These are phyloP conservation scores for Rhynchonema sp. DNA, from an alignment of 2,888 invertebrate species.

Conservation along the genomic window DNA sequence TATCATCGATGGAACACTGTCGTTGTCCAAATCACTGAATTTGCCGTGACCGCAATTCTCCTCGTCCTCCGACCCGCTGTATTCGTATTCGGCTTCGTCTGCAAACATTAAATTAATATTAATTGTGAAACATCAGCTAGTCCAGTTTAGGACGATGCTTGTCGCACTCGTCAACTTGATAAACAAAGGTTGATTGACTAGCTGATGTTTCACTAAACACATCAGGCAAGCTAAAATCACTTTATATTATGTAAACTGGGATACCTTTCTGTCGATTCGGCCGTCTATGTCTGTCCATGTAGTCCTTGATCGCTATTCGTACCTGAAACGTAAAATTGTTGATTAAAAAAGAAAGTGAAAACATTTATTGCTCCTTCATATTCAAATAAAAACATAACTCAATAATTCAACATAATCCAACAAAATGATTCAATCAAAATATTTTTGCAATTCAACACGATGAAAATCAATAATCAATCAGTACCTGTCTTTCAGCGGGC, in stretches of 20 bases:
- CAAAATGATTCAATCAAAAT: background rate
- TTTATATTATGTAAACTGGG: too few species aligned
- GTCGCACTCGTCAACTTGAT: too few species aligned
- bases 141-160: too few species aligned
- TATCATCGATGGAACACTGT: constrained; percentile 48
- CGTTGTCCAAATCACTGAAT: background rate
- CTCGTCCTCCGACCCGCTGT: constrained; percentile 90
- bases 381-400: too few species aligned
- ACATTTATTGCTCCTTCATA: too few species aligned
- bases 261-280: constrained; percentile 36
- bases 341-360: too few species aligned
- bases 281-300: constrained; percentile 56
- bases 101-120: too few species aligned
- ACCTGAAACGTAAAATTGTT: too few species aligned
- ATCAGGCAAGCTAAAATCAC: too few species aligned
- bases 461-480: background rate
- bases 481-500: constrained; percentile 90
- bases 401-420: too few species aligned
- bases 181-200: too few species aligned
- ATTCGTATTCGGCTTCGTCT: constrained; percentile 55
- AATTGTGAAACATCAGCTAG: too few species aligned
- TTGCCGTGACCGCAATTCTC: constrained; percentile 33
- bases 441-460: background rate
- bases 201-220: background rate
- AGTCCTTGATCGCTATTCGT: constrained; percentile 92